Percentiles rank a stretch among this genome's conserved stretches.
Conservation (phyloP, 1,140 invertebrate species). For the Tetramorium alpestre region DNA sequence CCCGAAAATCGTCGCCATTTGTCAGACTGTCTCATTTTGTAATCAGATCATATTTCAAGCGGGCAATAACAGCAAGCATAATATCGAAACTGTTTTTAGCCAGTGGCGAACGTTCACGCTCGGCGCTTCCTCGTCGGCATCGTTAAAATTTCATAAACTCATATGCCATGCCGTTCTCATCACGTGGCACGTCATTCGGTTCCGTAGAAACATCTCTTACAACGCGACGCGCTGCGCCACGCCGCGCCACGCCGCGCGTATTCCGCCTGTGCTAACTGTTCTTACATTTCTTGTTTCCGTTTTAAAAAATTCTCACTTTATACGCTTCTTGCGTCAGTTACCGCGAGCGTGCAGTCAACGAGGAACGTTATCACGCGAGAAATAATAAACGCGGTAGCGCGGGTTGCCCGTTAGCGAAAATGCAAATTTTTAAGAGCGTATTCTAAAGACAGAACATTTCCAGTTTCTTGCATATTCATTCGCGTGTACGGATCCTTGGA, state of each 20-base stretch:
- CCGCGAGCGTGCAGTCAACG: not conserved
- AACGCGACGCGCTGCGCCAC: not conserved
- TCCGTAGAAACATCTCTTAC: not conserved
- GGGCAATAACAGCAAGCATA: conserved; percentile 47
- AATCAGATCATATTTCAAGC: conserved; percentile 45
- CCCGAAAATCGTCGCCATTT: conserved; percentile 8
- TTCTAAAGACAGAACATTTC: not conserved
- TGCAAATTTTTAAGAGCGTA: conserved; percentile 5
- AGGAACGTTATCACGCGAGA: not conserved
- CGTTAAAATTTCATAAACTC: conserved; percentile 52
- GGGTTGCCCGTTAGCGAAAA: not conserved
- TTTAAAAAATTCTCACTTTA: conserved; percentile 32
- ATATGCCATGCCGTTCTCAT: conserved; percentile 52
- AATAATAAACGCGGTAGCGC: conserved; percentile 5
- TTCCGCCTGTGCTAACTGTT: not conserved
- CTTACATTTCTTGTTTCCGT: not conserved
- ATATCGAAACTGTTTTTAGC: conserved; percentile 45
- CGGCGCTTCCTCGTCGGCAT: not conserved
- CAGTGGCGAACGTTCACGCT: conserved; percentile 3
- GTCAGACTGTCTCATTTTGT: conserved; percentile 39
- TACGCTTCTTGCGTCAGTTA: not conserved
- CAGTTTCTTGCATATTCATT: conserved; percentile 17
- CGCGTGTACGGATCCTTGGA: not conserved
- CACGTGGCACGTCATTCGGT: conserved; percentile 21
- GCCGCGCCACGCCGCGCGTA: not conserved